phyloP scores from a whole-genome alignment of 2,888 invertebrate species.

The Entomobrya proxima region DNA sequence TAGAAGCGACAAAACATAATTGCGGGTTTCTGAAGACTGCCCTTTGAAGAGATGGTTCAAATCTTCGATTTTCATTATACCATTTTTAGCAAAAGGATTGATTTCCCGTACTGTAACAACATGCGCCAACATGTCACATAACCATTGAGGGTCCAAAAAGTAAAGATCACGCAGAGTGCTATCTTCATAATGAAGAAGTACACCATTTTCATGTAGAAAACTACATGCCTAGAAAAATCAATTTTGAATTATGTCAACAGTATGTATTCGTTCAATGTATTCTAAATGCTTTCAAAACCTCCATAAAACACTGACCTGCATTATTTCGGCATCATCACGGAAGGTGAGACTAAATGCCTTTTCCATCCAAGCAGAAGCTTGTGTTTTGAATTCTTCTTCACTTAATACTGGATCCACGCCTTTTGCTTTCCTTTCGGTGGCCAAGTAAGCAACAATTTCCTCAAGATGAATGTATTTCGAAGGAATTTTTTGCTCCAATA shows the following conservation, averaged over 20 bases:
- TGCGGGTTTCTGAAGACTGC: slow-evolving; percentile 81
- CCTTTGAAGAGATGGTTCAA: slow-evolving; percentile 94
- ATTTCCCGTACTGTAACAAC: slow-evolving; percentile 91
- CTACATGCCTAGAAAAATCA: slow-evolving; percentile 95
- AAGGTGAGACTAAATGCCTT: slow-evolving; percentile 74
- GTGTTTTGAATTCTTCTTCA: slow-evolving; percentile 85
- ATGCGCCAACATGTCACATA: slow-evolving; percentile 97
- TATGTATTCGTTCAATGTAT: background rate
- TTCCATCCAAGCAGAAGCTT: slow-evolving; percentile 75
- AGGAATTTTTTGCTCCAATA: slow-evolving; percentile 95
- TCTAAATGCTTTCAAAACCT: background rate
- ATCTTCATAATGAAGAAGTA: slow-evolving; percentile 95
- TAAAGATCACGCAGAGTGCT: slow-evolving; percentile 95
- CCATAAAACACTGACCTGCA: slow-evolving; percentile 70
- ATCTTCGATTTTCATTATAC: slow-evolving; percentile 95
- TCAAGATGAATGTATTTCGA: slow-evolving; percentile 96
- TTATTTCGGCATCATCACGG: slow-evolving; percentile 75
- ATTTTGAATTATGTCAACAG: background rate
- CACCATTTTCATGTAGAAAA: slow-evolving; percentile 98
- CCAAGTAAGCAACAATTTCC: slow-evolving; percentile 90
- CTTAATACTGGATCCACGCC: slow-evolving; percentile 86
- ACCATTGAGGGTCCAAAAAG: slow-evolving; percentile 98
- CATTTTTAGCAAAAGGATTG: slow-evolving; percentile 94
- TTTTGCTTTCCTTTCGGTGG: slow-evolving; percentile 81
- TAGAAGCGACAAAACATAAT: slow-evolving; percentile 92